A percentile compares a stretch with the other conserved stretches of the same genome.
Evolutionary conservation across 2,888 invertebrate genomes (phyloP).

Genomic region (Drosophila rubida): DNA sequence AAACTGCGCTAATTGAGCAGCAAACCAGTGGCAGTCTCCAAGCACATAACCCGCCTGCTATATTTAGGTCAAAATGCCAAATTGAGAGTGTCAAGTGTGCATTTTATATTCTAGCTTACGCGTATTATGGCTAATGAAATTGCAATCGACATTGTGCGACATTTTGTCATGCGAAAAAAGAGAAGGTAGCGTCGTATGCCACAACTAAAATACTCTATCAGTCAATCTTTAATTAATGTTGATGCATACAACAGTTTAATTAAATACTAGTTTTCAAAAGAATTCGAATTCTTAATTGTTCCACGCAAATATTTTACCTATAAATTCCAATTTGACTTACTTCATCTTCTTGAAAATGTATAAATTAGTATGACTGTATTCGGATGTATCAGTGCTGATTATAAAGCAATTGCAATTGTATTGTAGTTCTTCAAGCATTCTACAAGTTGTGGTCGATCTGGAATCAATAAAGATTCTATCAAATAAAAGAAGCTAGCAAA

Average conservation of each 20-base stretch:
- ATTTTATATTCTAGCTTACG: constrained; percentile 61
- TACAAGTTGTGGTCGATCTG: no score
- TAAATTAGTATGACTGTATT: no score
- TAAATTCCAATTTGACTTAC: no score
- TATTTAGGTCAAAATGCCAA: constrained; percentile 74
- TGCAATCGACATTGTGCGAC: constrained; percentile 53
- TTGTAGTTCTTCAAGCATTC: no score
- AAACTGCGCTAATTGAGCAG: constrained; percentile 44
- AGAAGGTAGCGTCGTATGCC: background rate
- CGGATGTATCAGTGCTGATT: no score
- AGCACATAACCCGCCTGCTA: constrained; percentile 7
- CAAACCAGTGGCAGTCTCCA: constrained; percentile 32
- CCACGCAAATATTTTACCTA: background rate
- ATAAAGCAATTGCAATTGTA: no score
- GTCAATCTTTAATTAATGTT: background rate
- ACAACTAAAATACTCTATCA: constrained; percentile 8
- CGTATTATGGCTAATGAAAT: constrained; percentile 57
- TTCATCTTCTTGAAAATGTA: no score
- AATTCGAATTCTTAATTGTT: background rate
- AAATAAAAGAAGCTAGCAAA: background rate
- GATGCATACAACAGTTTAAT: background rate
- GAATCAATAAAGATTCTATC: no score
- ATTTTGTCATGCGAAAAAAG: constrained; percentile 2
- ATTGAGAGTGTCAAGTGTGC: constrained; percentile 63
- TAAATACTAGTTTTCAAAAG: background rate